Conservation (phyloP, 2,113 vertebrate genomes). For the cat (Felis catus) region DNA sequence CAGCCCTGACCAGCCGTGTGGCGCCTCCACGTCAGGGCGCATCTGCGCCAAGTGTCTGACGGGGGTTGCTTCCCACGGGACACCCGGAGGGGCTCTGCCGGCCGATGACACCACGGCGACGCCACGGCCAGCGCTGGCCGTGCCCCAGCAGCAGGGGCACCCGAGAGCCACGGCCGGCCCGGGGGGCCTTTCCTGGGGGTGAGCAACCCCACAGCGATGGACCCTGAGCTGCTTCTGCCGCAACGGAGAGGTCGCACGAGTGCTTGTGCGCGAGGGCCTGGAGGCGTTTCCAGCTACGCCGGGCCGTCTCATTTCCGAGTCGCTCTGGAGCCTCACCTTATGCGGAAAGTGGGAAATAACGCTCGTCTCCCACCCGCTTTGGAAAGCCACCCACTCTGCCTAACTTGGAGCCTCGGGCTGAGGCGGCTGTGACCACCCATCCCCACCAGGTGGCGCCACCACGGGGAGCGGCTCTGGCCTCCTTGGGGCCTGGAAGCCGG, state of each 20-base stretch:
- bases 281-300: fast-evolving
- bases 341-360: neutral
- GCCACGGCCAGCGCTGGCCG: neutral
- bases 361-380: neutral
- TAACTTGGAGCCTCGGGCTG: neutral
- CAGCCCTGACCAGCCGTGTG: too few relatives aligned
- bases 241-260: too few relatives aligned
- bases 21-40: too few relatives aligned
- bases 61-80: too few relatives aligned
- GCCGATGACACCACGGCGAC: neutral
- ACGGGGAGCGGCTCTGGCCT: neutral
- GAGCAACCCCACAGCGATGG: neutral
- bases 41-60: too few relatives aligned
- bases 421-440: neutral
- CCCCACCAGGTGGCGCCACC: neutral
- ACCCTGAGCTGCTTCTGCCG: neutral
- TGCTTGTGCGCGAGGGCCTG: fast-evolving
- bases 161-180: fast-evolving
- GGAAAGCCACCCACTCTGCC: neutral
- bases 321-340: neutral
- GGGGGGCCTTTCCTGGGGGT: too few relatives aligned
- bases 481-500: too few relatives aligned
- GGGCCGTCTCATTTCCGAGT: fast-evolving
- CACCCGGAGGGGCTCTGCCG: neutral
- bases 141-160: neutral